Base-by-base conservation (phyloP, 2,797 vertebrate genomes). In the Sebastiscus albofasciatus region DNA sequence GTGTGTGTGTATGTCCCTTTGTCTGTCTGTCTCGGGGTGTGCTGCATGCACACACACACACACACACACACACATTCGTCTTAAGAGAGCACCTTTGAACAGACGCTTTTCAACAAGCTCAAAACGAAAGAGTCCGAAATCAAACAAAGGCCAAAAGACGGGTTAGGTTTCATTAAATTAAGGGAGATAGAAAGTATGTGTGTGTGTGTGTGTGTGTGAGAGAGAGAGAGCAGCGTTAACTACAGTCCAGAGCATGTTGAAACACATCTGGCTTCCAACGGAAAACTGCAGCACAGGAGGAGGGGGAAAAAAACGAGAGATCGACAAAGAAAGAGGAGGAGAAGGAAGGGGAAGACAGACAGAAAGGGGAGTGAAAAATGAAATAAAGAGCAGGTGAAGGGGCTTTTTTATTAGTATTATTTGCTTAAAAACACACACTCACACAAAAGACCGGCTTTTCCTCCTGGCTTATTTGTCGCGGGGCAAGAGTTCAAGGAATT, bases 201-300 rank as follows among this genome's bases (percentile, higher is more conserved):
- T 31, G 31, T 60, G 66, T 64, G 27, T 62, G 39, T 59, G 77
- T 54, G 33, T 29, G 60, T 36, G 73, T 18, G 39, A 11, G 36
- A 42, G 36, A 55, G 52, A 16, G 65, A 64, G 56, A 60, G 67
- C 66, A 18, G 82, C 62, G 36, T 75, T 79, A 83, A 82, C 82
- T 75, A 65, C 79, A 89, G 89, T 87, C 95, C 96, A 96, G 95
- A 97, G 95, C 97, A 92, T 96, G 96, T 95, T 95, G 93, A 83
- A 92, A 90, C 89, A 91, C 87, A 88, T 97, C 96, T 95, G 96
- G 95, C 96, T 96, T 94, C 94, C 82, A 82, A 77, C 52, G 36
- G 70, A 85, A 89, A 87, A 82, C 80, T 73, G 77, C 70, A 82
- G 86, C 56, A 66, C 11, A 8, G 52, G 58, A 58, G 46, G 65